Conservation (phyloP, 2,888 invertebrate genomes). For the Gibbula magus region DNA sequence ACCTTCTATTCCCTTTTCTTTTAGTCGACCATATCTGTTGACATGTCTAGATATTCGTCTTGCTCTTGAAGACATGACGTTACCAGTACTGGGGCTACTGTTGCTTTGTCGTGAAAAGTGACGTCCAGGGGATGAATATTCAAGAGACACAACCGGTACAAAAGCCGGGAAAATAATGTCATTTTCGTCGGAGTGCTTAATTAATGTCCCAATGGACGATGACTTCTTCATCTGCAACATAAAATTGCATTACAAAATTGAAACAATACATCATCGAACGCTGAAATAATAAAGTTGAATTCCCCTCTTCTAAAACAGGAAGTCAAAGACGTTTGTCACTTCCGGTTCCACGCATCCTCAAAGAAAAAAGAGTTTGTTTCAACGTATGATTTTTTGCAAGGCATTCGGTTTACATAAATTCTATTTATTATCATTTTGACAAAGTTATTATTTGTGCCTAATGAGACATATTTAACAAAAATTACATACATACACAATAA, state of each 20-base stretch:
- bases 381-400: too few relatives aligned
- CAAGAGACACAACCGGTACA: slow-evolving; percentile 33
- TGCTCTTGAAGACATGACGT: neutral
- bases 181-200: neutral
- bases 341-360: too few relatives aligned
- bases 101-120: neutral
- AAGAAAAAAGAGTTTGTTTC: too few relatives aligned
- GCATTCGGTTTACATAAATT: too few relatives aligned
- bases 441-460: too few relatives aligned
- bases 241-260: neutral
- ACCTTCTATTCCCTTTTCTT: slow-evolving; percentile 5
- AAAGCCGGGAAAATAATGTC: neutral
- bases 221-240: slow-evolving; percentile 8
- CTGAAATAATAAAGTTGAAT: too few relatives aligned
- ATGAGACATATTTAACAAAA: too few relatives aligned
- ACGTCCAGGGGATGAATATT: slow-evolving; percentile 18
- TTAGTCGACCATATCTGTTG: neutral
- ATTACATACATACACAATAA: too few relatives aligned
- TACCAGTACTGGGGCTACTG: neutral
- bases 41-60: neutral
- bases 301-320: too few relatives aligned
- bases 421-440: too few relatives aligned
- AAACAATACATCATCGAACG: too few relatives aligned
- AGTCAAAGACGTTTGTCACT: too few relatives aligned
- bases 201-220: neutral